Base-by-base conservation (phyloP, 2,888 invertebrate genomes). In the Euproctis similis region DNA sequence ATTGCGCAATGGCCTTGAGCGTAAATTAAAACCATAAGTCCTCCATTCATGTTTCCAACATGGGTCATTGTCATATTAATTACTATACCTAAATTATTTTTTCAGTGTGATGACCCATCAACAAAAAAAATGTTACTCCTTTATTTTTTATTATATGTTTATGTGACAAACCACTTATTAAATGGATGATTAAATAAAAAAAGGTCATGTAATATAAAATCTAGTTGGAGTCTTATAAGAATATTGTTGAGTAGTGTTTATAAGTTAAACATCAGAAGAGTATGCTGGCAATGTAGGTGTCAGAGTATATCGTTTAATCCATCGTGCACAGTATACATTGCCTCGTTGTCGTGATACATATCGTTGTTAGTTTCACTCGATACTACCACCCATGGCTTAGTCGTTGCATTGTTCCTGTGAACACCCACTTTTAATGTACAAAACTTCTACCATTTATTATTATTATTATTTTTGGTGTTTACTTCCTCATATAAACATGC, bases 301-400 rank as follows among this genome's bases (percentile, higher is more conserved):
- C 46, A 59, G 70, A 55, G 12, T 45, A 30, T 32, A 57, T 65
- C 49, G 53, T 59, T 33, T 36, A 40, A 52, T 65, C 63, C 63
- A 67, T 64, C 36, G 58, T 59, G 64, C 73, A 72, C 71, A 53
- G 63, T 62, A 61, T 49, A 62, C 66, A 68, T 64, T 38, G 64
- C 71, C 67, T 74, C 55, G 59, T 65, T 73, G 76, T 76, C 42
- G 71, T 71, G 70, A 73, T 76, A 74, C 75, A 70, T 66, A 62
- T 65, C 38, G 65, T 72, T n/a, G 67, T 50, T 73, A 76, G 76
- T 55, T 69, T 70, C 77, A 71, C 72, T 62, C 61, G 46, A 62
- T 66, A n/a, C n/a, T n/a, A 67, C 71, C 65, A 76, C 60, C 42
- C 55, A 80, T 75, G 80, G 80, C 82, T 82, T 82, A 69, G 78